Evolutionary conservation across 2,888 invertebrate genomes (phyloP).

Genomic region (Caradrina kadenii): DNA sequence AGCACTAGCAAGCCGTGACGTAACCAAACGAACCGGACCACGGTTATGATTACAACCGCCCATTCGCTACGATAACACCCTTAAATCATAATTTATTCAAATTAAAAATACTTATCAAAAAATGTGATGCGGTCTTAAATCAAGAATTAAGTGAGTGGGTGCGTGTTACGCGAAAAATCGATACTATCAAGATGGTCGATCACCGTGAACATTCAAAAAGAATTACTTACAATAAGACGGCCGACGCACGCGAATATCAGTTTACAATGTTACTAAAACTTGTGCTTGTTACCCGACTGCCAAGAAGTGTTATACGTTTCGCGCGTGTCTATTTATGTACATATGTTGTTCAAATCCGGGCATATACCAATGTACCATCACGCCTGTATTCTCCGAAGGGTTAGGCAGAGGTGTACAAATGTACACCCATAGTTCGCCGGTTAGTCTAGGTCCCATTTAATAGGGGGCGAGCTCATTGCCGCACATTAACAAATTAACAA

Average conservation of each 20-base stretch:
- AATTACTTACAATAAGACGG: slow-evolving; percentile 67
- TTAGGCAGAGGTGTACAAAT: no score
- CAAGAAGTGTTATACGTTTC: no score
- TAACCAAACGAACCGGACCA: slow-evolving; percentile 75
- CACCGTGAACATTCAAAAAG: slow-evolving; percentile 88
- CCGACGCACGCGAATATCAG: slow-evolving; percentile 85
- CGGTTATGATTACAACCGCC: slow-evolving; percentile 83
- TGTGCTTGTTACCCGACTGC: not conserved
- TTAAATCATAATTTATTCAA: slow-evolving; percentile 91
- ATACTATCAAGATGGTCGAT: slow-evolving; percentile 82
- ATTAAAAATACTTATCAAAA: slow-evolving; percentile 91
- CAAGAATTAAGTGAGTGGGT: slow-evolving; percentile 88
- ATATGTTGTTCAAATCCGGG: no score
- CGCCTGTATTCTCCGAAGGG: no score
- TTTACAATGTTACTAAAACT: slow-evolving; percentile 70
- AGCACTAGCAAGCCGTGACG: slow-evolving; percentile 53
- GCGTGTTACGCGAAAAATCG: slow-evolving; percentile 83
- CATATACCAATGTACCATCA: no score
- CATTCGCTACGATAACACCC: slow-evolving; percentile 86
- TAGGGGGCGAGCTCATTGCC: no score
- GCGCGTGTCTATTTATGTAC: no score
- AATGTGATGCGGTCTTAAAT: slow-evolving; percentile 90
- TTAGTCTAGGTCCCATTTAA: no score
- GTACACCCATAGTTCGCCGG: no score
- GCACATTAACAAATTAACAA: no score